phyloP scores from a whole-genome alignment of 2,888 invertebrate genomes.

The Oxystoma pomonae region DNA sequence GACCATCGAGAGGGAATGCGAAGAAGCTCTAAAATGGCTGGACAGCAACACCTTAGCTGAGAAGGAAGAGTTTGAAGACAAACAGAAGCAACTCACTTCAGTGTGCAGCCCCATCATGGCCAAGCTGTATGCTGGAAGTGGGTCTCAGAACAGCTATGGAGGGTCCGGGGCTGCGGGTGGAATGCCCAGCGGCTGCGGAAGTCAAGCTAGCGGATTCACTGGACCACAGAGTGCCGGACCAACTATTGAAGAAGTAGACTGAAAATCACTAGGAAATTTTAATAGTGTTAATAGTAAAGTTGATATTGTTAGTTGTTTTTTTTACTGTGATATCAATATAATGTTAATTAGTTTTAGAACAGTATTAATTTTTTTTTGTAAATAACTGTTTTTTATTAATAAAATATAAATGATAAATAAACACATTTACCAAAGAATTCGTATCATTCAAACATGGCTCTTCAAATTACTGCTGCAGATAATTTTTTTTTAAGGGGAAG shows the following conservation, averaged over 20 bases:
- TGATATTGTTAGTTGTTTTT: no score
- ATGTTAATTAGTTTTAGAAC: no score
- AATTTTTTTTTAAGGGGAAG: no score
- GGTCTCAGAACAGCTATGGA: conserved; percentile 21
- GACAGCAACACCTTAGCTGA: conserved; percentile 64
- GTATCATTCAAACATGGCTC: no score
- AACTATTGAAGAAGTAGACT: conserved; percentile 17
- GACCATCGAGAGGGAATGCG: conserved; percentile 51
- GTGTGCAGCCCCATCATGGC: conserved; percentile 57
- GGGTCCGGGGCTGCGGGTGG: conserved; percentile 18
- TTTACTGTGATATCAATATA: no score
- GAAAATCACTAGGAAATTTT: no score
- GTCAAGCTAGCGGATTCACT: conserved; percentile 9
- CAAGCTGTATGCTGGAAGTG: conserved; percentile 45
- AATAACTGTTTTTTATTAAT: no score
- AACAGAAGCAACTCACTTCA: conserved; percentile 50
- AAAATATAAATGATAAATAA: no score
- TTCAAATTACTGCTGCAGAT: no score
- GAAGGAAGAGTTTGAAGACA: conserved; percentile 62
- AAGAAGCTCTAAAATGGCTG: conserved; percentile 61
- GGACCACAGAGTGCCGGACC: conserved; percentile 12
- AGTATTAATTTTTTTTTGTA: no score
- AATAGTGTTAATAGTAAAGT: no score
- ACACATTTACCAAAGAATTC: no score
- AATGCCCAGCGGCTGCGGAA: conserved; percentile 29